phyloP scores from a whole-genome alignment of 2,113 vertebrate genomes.

The Trichomycterus rosablanca region DNA sequence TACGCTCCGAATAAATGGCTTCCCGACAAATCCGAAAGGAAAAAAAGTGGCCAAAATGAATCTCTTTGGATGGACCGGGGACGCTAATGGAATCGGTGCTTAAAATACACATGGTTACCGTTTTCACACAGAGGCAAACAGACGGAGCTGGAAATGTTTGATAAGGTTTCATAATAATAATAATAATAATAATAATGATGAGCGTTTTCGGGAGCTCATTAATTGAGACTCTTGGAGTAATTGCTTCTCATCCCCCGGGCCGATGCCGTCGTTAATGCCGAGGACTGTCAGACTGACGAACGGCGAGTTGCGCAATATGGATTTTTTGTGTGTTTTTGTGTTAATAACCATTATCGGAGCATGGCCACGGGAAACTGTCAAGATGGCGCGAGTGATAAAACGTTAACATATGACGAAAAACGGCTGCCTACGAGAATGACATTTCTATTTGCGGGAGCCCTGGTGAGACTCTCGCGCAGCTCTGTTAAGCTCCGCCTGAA shows the following conservation, averaged over 20 bases:
- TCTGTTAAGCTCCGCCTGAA: slow-evolving; percentile 60
- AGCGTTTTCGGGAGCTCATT: slow-evolving; percentile 70
- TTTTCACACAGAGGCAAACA: slow-evolving; percentile 49
- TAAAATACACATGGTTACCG: slow-evolving; percentile 48
- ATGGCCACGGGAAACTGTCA: slow-evolving; percentile 70
- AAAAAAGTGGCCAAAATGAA: slow-evolving; percentile 33
- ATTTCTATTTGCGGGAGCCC: slow-evolving; percentile 66
- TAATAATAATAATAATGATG: slow-evolving; percentile 54
- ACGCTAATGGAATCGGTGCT: slow-evolving; percentile 53
- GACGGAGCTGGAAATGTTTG: slow-evolving; percentile 66
- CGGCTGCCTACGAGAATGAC: slow-evolving; percentile 65
- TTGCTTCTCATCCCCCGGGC: slow-evolving; percentile 69
- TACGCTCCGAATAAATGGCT: slow-evolving; percentile 40
- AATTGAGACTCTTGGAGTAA: slow-evolving; percentile 73
- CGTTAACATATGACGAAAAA: slow-evolving; percentile 68
- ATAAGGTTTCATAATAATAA: slow-evolving; percentile 69
- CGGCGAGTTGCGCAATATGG: slow-evolving; percentile 70
- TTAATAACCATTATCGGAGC: slow-evolving; percentile 73
- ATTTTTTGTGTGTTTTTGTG: slow-evolving; percentile 64
- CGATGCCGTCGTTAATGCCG: slow-evolving; percentile 67
- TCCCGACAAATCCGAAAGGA: slow-evolving; percentile 38
- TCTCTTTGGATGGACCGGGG: slow-evolving; percentile 40
- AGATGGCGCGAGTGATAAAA: slow-evolving; percentile 74
- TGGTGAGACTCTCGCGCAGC: slow-evolving; percentile 59
- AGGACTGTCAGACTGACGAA: slow-evolving; percentile 74